phyloP scores from a whole-genome alignment of 37 sponge, comb jelly and placozoan species.

The Sycon ciliatum region DNA sequence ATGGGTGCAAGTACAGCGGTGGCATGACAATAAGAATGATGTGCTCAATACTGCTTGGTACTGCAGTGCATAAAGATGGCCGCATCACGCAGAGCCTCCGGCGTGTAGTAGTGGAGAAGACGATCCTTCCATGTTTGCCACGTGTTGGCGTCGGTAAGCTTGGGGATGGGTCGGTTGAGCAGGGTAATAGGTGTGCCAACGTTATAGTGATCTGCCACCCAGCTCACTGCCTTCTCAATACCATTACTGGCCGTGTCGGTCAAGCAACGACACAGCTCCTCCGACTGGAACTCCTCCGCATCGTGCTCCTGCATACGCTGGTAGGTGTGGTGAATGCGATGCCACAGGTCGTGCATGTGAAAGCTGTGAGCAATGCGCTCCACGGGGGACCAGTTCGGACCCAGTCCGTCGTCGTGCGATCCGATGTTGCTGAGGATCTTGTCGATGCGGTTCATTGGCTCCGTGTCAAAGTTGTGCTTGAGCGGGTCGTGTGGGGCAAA shows the following conservation, averaged over 20 bases:
- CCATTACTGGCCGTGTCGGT: conserved; percentile 45
- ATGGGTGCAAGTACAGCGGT: too few relatives aligned
- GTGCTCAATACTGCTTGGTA: conserved; percentile 48
- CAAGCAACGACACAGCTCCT: conserved; percentile 46
- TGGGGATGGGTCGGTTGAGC: conserved; percentile 68
- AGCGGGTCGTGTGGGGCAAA: conserved; percentile 48
- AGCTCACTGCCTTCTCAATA: conserved; percentile 46
- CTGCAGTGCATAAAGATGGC: conserved; percentile 56
- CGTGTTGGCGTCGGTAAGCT: conserved; percentile 43
- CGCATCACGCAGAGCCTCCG: conserved; percentile 39
- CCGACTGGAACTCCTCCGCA: not conserved
- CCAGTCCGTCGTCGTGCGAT: conserved; percentile 53
- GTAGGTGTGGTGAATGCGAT: conserved; percentile 32
- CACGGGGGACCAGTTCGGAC: conserved; percentile 57
- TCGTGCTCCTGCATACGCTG: too few relatives aligned
- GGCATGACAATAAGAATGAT: too few relatives aligned
- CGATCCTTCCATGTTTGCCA: conserved; percentile 59
- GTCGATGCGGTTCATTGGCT: conserved; percentile 56
- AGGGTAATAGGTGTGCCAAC: conserved; percentile 67
- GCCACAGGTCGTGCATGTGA: conserved; percentile 67
- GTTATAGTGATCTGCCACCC: conserved; percentile 66
- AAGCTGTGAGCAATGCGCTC: conserved; percentile 63
- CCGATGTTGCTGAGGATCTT: conserved; percentile 54
- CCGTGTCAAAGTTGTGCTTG: conserved; percentile 36
- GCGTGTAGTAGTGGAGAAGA: conserved; percentile 54